Base-by-base conservation (phyloP, 2,888 invertebrate genomes). In the Catocala sponsa region DNA sequence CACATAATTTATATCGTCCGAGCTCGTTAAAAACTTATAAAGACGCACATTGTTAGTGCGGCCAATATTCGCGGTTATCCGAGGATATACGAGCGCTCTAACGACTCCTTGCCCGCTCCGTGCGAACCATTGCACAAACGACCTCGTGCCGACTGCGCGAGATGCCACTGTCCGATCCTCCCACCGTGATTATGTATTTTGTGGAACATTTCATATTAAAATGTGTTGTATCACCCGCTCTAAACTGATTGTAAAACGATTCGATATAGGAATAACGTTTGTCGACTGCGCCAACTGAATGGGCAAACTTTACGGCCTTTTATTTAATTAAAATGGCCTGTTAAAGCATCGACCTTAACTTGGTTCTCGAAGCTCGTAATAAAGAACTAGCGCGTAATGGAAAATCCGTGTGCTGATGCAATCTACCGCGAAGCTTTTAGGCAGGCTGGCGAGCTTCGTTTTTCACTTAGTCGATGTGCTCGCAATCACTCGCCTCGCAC, bases 21-120 rank as follows among this genome's bases (percentile, higher is more conserved):
- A 91, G 92, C 94, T 94, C 94, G 94, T 94, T 94, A 94, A 94
- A 94, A 94, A 94, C 93, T 94, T 94, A 94, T 93, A 94, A 94
- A 94, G 94, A 94, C 92, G 93, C 92, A 93, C 94, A 93, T 94
- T 94, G 94, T 94, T 94, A 93, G 92, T 86, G 88, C 84, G 89
- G 91, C 92, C 94, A 94, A 94, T 94, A 93, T 93, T 93, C 93
- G 90, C 88, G 88, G 90, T 79, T 88, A 86, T 86, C 88, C 85
- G 84, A 84, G 86, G 87, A 91, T 91, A 89, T 91, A 92, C 87
- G 89, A 86, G 83, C 91, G 83, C 82, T 80, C 86, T 92, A 92
- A 92, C 92, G 91, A 92, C 89, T 86, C 81, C 84, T 80, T 78
- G 77, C 82, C 76, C 76, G 78, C 78, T 67, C 75, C 73, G 72